Evolutionary conservation across 1,140 invertebrate species (phyloP).

Genomic region (Drosophila sucinea): DNA sequence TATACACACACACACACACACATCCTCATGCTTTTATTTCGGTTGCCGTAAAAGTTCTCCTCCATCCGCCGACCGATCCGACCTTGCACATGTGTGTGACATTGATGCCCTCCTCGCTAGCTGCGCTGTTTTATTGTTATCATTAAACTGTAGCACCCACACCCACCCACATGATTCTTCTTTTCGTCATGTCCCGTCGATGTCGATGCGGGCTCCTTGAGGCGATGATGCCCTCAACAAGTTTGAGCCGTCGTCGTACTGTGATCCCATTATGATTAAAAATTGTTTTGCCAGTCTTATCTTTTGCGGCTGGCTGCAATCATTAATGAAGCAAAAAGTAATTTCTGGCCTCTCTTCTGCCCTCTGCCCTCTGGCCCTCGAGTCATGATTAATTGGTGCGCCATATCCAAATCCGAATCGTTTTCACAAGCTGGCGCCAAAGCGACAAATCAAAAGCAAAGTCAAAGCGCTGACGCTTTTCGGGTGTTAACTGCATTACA

Average conservation of each 20-base stretch:
- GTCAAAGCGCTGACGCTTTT: slow-evolving; percentile 44
- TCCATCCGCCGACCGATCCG: too few species aligned
- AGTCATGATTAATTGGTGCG: slow-evolving; percentile 70
- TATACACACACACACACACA: background rate
- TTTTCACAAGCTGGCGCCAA: slow-evolving; percentile 42
- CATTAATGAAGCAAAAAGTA: slow-evolving; percentile 62
- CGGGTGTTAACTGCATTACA: slow-evolving; percentile 78
- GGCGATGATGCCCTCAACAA: slow-evolving; percentile 56
- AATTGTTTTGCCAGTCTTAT: slow-evolving; percentile 69
- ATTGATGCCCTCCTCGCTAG: slow-evolving; percentile 68
- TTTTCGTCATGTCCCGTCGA: slow-evolving; percentile 24
- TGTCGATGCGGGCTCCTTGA: slow-evolving; percentile 57
- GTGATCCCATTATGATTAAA: slow-evolving; percentile 77
- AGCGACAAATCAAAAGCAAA: slow-evolving; percentile 60
- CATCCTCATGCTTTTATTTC: slow-evolving; percentile 66
- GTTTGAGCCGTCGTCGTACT: slow-evolving; percentile 59
- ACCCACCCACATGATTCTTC: slow-evolving; percentile 42
- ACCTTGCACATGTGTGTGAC: slow-evolving; percentile 52
- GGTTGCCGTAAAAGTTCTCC: slow-evolving; percentile 50
- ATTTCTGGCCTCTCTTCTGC: slow-evolving; percentile 26
- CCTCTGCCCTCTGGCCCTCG: slow-evolving; percentile 18
- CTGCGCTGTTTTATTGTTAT: slow-evolving; percentile 78
- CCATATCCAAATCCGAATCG: slow-evolving; percentile 22
- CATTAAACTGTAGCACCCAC: slow-evolving; percentile 72
- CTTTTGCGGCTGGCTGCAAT: slow-evolving; percentile 53